Evolutionary conservation across 2,888 invertebrate species (phyloP).

Genomic region (Gonocerus acuteangulatus): DNA sequence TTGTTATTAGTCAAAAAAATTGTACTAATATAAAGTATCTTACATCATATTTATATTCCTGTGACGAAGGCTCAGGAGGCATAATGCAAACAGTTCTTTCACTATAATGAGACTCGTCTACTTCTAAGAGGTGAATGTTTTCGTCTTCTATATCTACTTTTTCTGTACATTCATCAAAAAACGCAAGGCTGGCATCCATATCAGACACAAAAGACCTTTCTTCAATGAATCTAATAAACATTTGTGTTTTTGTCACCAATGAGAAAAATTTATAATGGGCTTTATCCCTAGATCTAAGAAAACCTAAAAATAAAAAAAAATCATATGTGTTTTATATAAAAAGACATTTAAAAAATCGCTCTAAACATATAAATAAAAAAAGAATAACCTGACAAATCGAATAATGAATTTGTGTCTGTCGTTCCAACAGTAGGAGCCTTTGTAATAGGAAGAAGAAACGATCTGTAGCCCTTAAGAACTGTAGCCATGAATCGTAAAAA

Average conservation of each 20-base stretch:
- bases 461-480: slow-evolving; percentile 81
- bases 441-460: slow-evolving; percentile 82
- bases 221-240: slow-evolving; percentile 97
- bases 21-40: no score
- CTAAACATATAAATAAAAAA: neutral
- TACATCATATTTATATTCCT: slow-evolving; percentile 41
- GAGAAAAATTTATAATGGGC: slow-evolving; percentile 82
- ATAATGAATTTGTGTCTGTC: slow-evolving; percentile 89
- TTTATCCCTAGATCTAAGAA: slow-evolving; percentile 81
- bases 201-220: slow-evolving; percentile 98
- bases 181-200: slow-evolving; percentile 87
- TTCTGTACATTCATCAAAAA: slow-evolving; percentile 96
- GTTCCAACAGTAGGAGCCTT: slow-evolving; percentile 88
- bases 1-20: no score
- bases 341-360: neutral
- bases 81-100: slow-evolving; percentile 92
- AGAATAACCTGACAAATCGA: slow-evolving; percentile 70
- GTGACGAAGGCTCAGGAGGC: slow-evolving; percentile 71
- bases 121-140: slow-evolving; percentile 64
- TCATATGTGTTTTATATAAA: neutral
- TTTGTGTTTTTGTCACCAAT: slow-evolving; percentile 85
- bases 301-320: slow-evolving; percentile 46
- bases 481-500: slow-evolving; percentile 92
- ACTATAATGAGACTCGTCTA: slow-evolving; percentile 68
- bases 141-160: slow-evolving; percentile 51